These are phyloP conservation scores for Falco biarmicus DNA, from an alignment of 2,797 vertebrate species.

Conservation along the genomic window DNA sequence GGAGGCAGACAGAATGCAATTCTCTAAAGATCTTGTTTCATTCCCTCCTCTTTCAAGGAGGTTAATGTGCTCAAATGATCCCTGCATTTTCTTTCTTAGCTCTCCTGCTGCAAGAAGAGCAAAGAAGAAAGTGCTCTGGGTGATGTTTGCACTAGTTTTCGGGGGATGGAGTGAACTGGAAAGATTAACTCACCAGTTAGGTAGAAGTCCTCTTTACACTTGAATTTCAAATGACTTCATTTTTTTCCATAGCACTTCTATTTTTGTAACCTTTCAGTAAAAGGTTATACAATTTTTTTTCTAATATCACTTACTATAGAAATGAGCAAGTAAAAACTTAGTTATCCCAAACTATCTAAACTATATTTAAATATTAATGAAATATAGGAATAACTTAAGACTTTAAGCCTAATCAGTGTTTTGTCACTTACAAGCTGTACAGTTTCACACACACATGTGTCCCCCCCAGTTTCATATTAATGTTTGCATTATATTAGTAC, in stretches of 20 bases:
- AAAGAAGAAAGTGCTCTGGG: neutral
- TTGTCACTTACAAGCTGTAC: neutral
- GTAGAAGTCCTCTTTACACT: neutral
- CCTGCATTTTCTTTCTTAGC: neutral
- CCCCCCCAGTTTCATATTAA: too few relatives aligned
- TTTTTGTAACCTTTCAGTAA: neutral
- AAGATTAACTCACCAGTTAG: neutral
- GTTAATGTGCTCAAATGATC: constrained; percentile 56
- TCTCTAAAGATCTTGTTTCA: constrained; percentile 34
- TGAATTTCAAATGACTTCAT: neutral
- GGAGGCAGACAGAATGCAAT: constrained; percentile 36
- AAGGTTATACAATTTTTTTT: neutral
- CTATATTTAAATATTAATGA: neutral
- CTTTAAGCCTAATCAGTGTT: neutral
- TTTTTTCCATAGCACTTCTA: neutral
- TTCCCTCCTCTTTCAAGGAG: constrained; percentile 46
- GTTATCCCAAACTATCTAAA: neutral
- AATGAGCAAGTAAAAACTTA: neutral
- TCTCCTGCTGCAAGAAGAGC: neutral
- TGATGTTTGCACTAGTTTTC: neutral
- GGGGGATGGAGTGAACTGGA: neutral
- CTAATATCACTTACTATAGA: neutral
- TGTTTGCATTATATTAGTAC: neutral
- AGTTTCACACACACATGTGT: accelerated
- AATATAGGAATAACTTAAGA: accelerated